A percentile compares a stretch with the other conserved stretches of the same genome.
Evolutionary conservation across 2,113 vertebrate genomes (phyloP).

Genomic region (Galbula dea): DNA sequence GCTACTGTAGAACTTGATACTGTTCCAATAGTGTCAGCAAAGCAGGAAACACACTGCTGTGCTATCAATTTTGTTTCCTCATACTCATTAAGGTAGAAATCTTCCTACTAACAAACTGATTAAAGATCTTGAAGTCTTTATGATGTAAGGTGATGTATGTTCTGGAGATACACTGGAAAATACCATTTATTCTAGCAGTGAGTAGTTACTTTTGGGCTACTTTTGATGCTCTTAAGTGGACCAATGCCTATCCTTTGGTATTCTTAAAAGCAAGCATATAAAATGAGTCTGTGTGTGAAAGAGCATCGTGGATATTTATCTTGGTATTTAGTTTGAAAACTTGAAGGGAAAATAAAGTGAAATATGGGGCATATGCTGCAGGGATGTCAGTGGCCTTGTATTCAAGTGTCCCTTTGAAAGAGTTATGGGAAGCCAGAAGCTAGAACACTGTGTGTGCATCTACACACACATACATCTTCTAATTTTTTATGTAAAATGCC

Average conservation of each 20-base stretch:
- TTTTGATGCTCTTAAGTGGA: background rate
- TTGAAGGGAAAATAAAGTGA: background rate
- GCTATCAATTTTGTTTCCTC: slow-evolving; percentile 44
- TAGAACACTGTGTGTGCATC: accelerated
- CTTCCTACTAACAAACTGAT: slow-evolving; percentile 1
- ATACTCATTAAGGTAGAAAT: slow-evolving; percentile 2
- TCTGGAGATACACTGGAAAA: background rate
- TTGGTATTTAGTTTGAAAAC: background rate
- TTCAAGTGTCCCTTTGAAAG: background rate
- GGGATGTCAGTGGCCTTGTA: background rate
- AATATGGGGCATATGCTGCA: background rate
- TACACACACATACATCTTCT: background rate
- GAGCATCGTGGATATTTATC: background rate
- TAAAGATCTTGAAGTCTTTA: background rate
- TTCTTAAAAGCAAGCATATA: background rate
- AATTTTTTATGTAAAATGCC: background rate
- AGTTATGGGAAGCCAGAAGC: background rate
- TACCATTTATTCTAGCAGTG: background rate
- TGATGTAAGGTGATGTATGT: background rate
- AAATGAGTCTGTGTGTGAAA: background rate
- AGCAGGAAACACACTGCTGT: slow-evolving; percentile 40
- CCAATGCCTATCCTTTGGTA: background rate
- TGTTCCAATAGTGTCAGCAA: slow-evolving; percentile 19
- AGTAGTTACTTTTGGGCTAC: background rate
- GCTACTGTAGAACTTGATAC: slow-evolving; percentile 14